Base-by-base conservation (phyloP, 2,113 vertebrate genomes). In the Ginglymostoma cirratum region DNA sequence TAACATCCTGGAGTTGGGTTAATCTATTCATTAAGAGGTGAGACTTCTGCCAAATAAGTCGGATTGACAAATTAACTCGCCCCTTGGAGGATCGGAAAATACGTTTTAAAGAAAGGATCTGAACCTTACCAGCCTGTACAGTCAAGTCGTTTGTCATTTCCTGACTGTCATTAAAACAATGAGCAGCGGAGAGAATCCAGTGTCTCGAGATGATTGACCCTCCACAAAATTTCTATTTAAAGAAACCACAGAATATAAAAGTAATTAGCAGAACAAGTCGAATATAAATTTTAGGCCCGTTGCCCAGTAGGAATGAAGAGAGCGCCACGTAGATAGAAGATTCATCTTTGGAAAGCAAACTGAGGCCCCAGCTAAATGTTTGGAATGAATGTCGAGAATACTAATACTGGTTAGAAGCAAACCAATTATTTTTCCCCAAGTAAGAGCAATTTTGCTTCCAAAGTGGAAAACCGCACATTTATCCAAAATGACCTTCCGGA, bases 181-280 rank as follows among this genome's bases (percentile, higher is more conserved):
- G 95, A 7, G 95, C 95, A 66, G 76, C 95, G 24, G 76, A 38
- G 61, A 96, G 95, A 65, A 96, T 66, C 95, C 95, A 96, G 55
- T 30, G 76, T 27, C 6, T 67, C 55, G 95, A 96, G 61, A 96
- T 96, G 78, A 96, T 96, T 34, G 95, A 96, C 42, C 95, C 95
- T 24, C 76, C 72, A 96, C 95, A 96, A 34, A 65, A 27, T 24
- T 61, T 27, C 76, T 95, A 70, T 34, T 14, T 70, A 52, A 24
- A 95, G 95, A 52, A 95, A 38, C 34, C 24, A 78, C 17, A 55
- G 66, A 78, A 78, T 52, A 72, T 6, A 15, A 55, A 78, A 8
- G 10, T 52, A 66, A 93, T 38, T 38, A 61, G 89, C 19, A 23
- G n/a, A 93, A 23, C 21, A 52, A 90, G 12, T 61, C 61, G 27